A percentile compares a stretch with the other conserved stretches of the same genome.
phyloP scores from a whole-genome alignment of 2,113 vertebrate genomes.

The Paradisaea rubra region DNA sequence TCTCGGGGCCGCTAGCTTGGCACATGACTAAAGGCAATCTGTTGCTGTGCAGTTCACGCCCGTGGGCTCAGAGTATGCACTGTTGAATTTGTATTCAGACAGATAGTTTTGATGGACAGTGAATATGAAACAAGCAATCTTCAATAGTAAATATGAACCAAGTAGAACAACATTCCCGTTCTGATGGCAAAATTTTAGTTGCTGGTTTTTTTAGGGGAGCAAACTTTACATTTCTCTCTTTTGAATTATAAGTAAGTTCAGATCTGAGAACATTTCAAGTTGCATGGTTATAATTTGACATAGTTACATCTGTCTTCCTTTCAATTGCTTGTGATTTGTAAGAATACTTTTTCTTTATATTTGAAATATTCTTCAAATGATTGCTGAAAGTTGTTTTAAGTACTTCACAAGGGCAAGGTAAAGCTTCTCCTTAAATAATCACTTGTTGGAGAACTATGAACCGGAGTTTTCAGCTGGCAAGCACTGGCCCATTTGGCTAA shows the following conservation, averaged over 20 bases:
- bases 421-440: neutral
- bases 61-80: conserved; percentile 29
- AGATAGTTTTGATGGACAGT: neutral
- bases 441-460: neutral
- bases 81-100: conserved; percentile 22
- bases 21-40: conserved; percentile 38
- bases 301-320: neutral
- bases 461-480: neutral
- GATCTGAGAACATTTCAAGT: neutral
- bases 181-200: neutral
- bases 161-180: neutral
- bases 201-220: neutral
- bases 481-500: neutral
- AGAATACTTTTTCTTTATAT: neutral
- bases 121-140: neutral
- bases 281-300: neutral
- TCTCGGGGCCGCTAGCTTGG: conserved; percentile 10
- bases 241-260: neutral
- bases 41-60: conserved; percentile 6
- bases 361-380: neutral
- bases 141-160: neutral
- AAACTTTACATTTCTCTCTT: neutral
- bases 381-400: neutral
- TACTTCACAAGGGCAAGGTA: neutral
- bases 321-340: neutral